Evolutionary conservation across 1,140 invertebrate genomes (phyloP).

Genomic region (Nomia melanderi): DNA sequence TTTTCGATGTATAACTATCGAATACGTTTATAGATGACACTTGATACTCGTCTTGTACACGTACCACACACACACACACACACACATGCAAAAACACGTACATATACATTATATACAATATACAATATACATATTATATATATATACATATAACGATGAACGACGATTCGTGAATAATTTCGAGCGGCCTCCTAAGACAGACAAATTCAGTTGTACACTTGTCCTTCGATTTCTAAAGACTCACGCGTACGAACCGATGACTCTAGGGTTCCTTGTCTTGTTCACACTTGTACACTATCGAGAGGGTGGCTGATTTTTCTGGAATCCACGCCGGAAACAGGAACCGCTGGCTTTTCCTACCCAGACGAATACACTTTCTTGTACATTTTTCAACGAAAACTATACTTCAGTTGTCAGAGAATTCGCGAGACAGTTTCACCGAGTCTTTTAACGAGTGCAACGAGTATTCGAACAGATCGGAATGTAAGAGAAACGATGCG

Average conservation of each 20-base stretch:
- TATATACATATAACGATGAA: no score
- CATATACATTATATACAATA: no score
- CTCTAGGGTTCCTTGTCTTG: constrained; percentile 69
- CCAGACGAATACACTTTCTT: no score
- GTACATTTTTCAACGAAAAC: no score
- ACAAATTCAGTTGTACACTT: constrained; percentile 13
- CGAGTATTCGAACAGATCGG: no score
- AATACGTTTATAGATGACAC: constrained; percentile 53
- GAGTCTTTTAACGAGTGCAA: no score
- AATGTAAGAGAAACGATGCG: not conserved
- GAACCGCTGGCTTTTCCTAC: not conserved
- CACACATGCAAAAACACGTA: not conserved
- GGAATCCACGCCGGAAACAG: constrained; percentile 62
- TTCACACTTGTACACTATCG: constrained; percentile 66
- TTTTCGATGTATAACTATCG: constrained; percentile 70
- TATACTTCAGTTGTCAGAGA: no score
- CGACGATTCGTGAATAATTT: not conserved
- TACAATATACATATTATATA: no score
- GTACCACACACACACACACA: not conserved
- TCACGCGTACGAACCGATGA: constrained; percentile 36
- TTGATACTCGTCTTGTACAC: constrained; percentile 29
- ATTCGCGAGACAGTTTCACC: no score
- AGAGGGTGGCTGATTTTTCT: constrained; percentile 71
- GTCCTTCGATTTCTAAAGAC: constrained; percentile 13
- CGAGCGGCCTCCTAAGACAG: constrained; percentile 22